Percentiles rank a stretch among this genome's conserved stretches.
These are phyloP conservation scores for Telmatochromis brichardi DNA, from an alignment of 2,113 vertebrate species.

Conservation along the genomic window DNA sequence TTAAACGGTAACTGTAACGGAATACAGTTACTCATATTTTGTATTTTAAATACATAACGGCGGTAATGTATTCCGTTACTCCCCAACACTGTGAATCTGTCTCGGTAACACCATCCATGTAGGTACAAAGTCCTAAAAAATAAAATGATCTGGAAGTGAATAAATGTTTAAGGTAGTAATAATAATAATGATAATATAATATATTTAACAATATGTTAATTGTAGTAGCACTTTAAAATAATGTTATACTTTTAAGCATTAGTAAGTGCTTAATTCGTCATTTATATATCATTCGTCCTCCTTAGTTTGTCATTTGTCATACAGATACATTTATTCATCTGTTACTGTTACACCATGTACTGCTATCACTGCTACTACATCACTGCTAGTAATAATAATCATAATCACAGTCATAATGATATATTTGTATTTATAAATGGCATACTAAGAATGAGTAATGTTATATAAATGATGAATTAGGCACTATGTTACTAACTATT, in stretches of 20 bases:
- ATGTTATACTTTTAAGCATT: background rate
- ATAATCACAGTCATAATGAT: background rate
- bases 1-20: too few relatives aligned
- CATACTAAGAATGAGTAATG: background rate
- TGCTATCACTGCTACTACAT: background rate
- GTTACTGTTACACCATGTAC: background rate
- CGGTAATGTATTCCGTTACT: too few relatives aligned
- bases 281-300: background rate
- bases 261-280: background rate
- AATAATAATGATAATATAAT: background rate
- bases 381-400: background rate
- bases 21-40: too few relatives aligned
- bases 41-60: too few relatives aligned
- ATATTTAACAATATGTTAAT: background rate
- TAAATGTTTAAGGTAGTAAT: background rate
- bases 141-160: background rate
- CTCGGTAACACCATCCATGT: background rate
- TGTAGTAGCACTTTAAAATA: background rate
- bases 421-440: background rate
- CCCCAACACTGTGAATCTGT: background rate
- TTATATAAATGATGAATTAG: background rate
- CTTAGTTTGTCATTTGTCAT: background rate
- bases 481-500: background rate
- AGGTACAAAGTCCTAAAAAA: background rate
- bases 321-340: background rate